Conservation (phyloP, 2,797 vertebrate species). For the Pseudotriccus pelzelni region DNA sequence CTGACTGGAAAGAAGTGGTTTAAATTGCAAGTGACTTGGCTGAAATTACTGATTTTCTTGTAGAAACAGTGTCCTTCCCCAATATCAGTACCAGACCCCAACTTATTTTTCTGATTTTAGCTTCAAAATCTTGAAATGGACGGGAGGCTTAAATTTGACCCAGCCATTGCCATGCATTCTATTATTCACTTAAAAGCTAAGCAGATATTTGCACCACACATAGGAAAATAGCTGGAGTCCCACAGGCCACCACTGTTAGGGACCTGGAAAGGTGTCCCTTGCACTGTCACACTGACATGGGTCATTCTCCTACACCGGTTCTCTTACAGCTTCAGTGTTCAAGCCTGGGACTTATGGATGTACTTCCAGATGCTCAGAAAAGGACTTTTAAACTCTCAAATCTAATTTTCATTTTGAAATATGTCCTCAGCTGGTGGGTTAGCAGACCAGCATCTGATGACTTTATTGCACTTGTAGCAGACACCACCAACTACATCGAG, state of each 20-base stretch:
- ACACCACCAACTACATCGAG: background rate
- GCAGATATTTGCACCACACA: background rate
- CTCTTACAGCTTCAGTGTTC: background rate
- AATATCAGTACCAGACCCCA: background rate
- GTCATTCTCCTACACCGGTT: background rate
- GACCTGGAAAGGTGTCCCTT: too few species aligned
- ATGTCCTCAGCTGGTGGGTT: background rate
- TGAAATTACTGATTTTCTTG: background rate
- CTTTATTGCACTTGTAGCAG: background rate
- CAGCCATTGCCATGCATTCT: background rate
- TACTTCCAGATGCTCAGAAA: background rate
- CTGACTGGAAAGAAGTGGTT: background rate
- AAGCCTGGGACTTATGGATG: accelerated
- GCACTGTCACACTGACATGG: background rate
- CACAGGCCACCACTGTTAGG: background rate
- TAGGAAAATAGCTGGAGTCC: background rate
- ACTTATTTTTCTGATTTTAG: background rate
- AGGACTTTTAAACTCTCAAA: background rate
- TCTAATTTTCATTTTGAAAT: background rate
- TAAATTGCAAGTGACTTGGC: background rate
- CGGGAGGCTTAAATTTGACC: background rate
- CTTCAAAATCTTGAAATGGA: background rate
- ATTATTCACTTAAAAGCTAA: background rate
- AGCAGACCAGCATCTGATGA: background rate
- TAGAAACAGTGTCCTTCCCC: background rate